Evolutionary conservation across 2,888 invertebrate genomes (phyloP).

Genomic region (Ophonus ardosiacus): DNA sequence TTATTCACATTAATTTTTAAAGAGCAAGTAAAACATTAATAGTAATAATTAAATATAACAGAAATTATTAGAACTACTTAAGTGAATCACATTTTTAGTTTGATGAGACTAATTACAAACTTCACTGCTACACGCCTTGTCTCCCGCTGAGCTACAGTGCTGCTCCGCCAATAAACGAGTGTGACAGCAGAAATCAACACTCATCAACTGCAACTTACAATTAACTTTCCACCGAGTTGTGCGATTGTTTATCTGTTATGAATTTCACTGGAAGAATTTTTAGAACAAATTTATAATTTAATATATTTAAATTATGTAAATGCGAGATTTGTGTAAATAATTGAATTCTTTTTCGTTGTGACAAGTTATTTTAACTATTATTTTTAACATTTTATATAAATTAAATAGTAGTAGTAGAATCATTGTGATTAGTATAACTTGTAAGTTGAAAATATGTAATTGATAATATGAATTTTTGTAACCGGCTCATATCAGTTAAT

Average conservation of each 20-base stretch:
- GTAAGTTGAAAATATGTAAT: too few relatives aligned
- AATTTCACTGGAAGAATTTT: too few relatives aligned
- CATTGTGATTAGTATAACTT: too few relatives aligned
- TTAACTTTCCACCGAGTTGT: not conserved
- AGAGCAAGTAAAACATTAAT: not conserved
- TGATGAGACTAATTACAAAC: constrained; percentile 50
- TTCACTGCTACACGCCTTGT: constrained; percentile 29
- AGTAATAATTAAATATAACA: constrained; percentile 14
- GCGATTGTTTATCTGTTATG: not conserved
- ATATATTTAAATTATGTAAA: too few relatives aligned
- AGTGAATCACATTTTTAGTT: constrained; percentile 58
- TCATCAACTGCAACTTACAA: not conserved
- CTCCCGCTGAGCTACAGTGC: constrained; percentile 51
- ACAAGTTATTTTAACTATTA: too few relatives aligned
- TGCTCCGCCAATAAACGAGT: constrained; percentile 8
- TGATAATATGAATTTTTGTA: too few relatives aligned
- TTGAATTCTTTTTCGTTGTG: too few relatives aligned
- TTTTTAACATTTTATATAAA: too few relatives aligned
- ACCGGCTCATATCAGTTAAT: too few relatives aligned
- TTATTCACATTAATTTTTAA: not conserved
- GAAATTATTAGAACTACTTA: constrained; percentile 16
- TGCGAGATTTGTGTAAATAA: too few relatives aligned
- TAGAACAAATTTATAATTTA: too few relatives aligned
- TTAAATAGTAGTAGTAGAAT: too few relatives aligned
- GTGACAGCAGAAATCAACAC: not conserved